Conservation (phyloP, 2,888 invertebrate genomes). For the Torymus aiolomorphi region DNA sequence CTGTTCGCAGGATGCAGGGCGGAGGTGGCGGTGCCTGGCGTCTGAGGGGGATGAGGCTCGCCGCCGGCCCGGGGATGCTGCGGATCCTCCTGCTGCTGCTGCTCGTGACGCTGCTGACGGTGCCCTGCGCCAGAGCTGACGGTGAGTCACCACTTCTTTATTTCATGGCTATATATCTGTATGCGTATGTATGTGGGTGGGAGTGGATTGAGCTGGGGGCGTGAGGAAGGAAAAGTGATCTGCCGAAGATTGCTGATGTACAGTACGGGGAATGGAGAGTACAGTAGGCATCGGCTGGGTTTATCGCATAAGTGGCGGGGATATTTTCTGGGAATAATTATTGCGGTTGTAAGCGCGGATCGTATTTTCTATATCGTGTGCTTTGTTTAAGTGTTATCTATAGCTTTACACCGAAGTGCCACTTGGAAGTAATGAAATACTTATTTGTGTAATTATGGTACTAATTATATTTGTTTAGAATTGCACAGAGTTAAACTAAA, state of each 20-base stretch:
- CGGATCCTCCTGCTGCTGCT: slow-evolving; percentile 65
- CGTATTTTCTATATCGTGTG: too few species aligned
- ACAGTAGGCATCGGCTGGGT: too few species aligned
- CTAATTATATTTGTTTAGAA: too few species aligned
- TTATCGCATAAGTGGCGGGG: too few species aligned
- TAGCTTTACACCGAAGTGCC: too few species aligned
- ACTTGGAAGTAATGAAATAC: too few species aligned
- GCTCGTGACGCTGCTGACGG: slow-evolving; percentile 65
- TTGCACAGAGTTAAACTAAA: too few species aligned
- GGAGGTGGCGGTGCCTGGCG: slow-evolving; percentile 61
- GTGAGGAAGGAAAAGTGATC: too few species aligned
- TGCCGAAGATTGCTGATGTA: background rate
- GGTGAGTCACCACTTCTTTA: slow-evolving; percentile 70
- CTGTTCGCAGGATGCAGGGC: slow-evolving; percentile 69
- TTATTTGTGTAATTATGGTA: too few species aligned
- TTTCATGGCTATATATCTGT: background rate
- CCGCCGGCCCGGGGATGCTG: slow-evolving; percentile 53
- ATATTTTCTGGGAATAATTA: too few species aligned
- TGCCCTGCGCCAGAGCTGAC: slow-evolving; percentile 67
- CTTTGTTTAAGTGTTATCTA: too few species aligned
- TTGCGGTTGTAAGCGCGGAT: too few species aligned
- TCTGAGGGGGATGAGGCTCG: slow-evolving; percentile 67
- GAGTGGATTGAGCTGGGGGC: background rate
- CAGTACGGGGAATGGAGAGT: background rate
- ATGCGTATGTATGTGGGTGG: background rate